Evolutionary conservation across 2,113 vertebrate genomes (phyloP).

Genomic region (Edolisoma coerulescens): DNA sequence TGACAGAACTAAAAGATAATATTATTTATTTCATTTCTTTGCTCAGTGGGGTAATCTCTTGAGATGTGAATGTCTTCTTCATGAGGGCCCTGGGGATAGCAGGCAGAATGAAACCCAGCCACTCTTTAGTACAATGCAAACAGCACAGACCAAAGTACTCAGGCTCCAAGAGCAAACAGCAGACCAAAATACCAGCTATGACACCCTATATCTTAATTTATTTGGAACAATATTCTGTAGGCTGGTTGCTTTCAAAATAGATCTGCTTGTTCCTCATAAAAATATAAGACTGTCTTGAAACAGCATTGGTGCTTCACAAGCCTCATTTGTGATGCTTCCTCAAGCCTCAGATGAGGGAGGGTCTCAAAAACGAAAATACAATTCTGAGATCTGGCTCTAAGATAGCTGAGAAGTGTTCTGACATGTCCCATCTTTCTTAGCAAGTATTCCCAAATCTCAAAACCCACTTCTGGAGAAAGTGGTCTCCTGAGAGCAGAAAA

Average conservation of each 20-base stretch:
- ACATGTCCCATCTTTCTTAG: background rate
- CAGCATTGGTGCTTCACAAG: background rate
- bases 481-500: slow-evolving; percentile 29
- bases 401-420: background rate
- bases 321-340: background rate
- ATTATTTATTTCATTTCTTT: slow-evolving; percentile 48
- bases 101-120: background rate
- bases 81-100: background rate
- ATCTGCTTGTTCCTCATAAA: background rate
- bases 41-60: slow-evolving; percentile 8
- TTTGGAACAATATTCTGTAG: background rate
- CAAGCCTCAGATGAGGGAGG: background rate
- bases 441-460: slow-evolving; percentile 17
- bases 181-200: background rate
- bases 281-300: background rate
- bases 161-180: background rate
- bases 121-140: background rate
- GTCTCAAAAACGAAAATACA: background rate
- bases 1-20: background rate
- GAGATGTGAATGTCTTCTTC: slow-evolving; percentile 24
- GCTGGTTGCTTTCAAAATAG: background rate
- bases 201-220: background rate
- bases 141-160: background rate
- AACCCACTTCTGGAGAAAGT: background rate
- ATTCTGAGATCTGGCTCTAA: background rate